These are phyloP conservation scores for Thereva nobilitata DNA, from an alignment of 2,888 invertebrate genomes.

Conservation along the genomic window DNA sequence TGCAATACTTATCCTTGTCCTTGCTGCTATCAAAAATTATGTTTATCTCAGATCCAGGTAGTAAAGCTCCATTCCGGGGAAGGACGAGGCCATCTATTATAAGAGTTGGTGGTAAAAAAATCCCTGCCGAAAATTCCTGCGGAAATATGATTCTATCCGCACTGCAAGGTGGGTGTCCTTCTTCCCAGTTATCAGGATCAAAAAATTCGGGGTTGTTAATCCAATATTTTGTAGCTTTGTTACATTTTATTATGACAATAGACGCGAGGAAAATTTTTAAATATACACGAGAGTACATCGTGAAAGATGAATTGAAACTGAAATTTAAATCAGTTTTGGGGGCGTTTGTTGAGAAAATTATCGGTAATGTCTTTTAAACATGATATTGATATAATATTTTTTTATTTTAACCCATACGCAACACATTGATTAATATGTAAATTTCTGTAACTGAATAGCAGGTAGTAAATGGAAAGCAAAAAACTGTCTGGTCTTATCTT, in stretches of 20 bases:
- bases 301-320: too few relatives aligned
- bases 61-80: constrained; percentile 30
- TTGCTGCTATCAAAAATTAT: neutral
- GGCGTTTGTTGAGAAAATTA: neutral
- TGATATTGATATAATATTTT: too few relatives aligned
- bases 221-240: constrained; percentile 47
- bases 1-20: constrained; percentile 44
- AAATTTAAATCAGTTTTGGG: constrained; percentile 8
- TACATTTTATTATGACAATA: too few relatives aligned
- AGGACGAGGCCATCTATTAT: constrained; percentile 37
- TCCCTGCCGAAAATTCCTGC: constrained; percentile 48
- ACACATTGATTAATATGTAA: too few relatives aligned
- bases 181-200: constrained; percentile 49
- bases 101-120: constrained; percentile 49
- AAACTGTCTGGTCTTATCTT: too few relatives aligned
- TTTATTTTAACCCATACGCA: too few relatives aligned
- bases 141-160: constrained; percentile 54
- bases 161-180: constrained; percentile 50
- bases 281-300: neutral
- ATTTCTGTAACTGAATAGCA: too few relatives aligned
- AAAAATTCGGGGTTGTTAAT: constrained; percentile 46
- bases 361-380: too few relatives aligned
- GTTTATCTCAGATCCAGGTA: neutral
- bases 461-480: too few relatives aligned
- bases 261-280: constrained; percentile 11